Percentiles rank a stretch among this genome's conserved stretches.
phyloP scores from a whole-genome alignment of 64 coral and sea anemone species.

The Cladopsammia gracilis region DNA sequence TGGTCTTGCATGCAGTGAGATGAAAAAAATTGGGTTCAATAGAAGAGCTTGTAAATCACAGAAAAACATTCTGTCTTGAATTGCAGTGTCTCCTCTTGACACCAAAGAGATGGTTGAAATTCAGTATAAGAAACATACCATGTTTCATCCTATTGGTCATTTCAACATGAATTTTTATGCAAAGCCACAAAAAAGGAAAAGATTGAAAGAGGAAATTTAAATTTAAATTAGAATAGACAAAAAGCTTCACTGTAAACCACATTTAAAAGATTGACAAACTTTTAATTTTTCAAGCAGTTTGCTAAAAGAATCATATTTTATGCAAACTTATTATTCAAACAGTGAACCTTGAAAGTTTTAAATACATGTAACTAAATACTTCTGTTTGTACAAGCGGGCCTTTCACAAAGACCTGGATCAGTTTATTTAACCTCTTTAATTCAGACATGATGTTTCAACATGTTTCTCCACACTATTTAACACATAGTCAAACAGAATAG shows the following conservation, averaged over 20 bases:
- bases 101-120: too few species aligned
- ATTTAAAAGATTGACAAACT: background rate
- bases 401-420: background rate
- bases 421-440: background rate
- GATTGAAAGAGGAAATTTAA: too few species aligned
- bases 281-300: slow-evolving; percentile 9
- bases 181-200: too few species aligned
- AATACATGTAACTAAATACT: background rate
- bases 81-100: too few species aligned
- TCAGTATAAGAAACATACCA: too few species aligned
- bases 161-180: too few species aligned
- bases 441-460: background rate
- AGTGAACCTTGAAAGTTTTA: background rate
- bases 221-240: background rate
- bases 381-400: background rate
- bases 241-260: background rate
- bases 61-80: too few species aligned
- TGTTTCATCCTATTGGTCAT: too few species aligned
- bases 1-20: too few species aligned
- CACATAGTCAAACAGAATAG: too few species aligned
- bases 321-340: background rate
- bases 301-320: background rate
- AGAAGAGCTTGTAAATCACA: too few species aligned
- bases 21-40: too few species aligned
- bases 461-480: background rate